phyloP scores from a whole-genome alignment of 2,888 invertebrate species.

The Eudemis profundana region DNA sequence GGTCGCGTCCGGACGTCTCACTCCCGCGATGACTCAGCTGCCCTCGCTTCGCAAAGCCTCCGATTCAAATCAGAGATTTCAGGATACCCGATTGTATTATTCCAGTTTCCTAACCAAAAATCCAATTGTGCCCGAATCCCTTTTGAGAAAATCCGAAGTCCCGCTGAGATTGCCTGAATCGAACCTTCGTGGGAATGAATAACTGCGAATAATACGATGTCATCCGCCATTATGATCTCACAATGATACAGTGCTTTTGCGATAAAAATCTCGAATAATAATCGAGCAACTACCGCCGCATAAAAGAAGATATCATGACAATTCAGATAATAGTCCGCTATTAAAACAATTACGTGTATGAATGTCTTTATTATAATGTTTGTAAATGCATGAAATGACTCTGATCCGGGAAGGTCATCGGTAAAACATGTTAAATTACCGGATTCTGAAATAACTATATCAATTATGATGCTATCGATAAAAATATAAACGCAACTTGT shows the following conservation, averaged over 20 bases:
- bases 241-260: slow-evolving; percentile 83
- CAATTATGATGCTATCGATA: slow-evolving; percentile 45
- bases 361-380: slow-evolving; percentile 73
- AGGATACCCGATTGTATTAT: slow-evolving; percentile 84
- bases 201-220: slow-evolving; percentile 83
- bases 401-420: slow-evolving; percentile 64
- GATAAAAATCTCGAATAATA: slow-evolving; percentile 82
- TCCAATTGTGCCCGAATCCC: slow-evolving; percentile 82
- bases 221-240: slow-evolving; percentile 84
- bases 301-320: slow-evolving; percentile 74
- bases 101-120: slow-evolving; percentile 84
- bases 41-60: slow-evolving; percentile 77
- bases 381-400: slow-evolving; percentile 51
- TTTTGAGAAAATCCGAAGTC: slow-evolving; percentile 77
- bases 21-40: slow-evolving; percentile 63
- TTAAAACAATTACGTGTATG: slow-evolving; percentile 72
- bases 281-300: slow-evolving; percentile 71
- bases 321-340: slow-evolving; percentile 66
- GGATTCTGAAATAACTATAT: slow-evolving; percentile 70
- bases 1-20: slow-evolving; percentile 16
- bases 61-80: slow-evolving; percentile 85
- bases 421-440: slow-evolving; percentile 65
- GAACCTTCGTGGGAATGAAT: slow-evolving; percentile 75
- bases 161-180: slow-evolving; percentile 82
- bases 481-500: slow-evolving; percentile 39